Percentiles rank a stretch among this genome's conserved stretches.
Evolutionary conservation across 92 coral and sea anemone genomes (phyloP).

Genomic region (Zoanthus sansibaricus): DNA sequence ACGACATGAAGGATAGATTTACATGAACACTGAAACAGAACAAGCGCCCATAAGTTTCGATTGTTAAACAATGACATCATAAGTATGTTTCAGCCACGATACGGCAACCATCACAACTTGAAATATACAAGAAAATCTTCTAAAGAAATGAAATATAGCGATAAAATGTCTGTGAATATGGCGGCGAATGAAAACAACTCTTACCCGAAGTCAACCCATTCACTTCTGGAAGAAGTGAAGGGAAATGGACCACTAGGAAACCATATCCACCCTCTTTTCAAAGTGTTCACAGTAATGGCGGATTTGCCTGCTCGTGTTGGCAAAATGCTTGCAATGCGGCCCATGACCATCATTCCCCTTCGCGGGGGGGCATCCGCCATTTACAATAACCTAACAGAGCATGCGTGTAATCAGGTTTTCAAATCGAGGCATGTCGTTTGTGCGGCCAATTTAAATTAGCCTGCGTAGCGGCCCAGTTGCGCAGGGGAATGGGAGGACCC

Average conservation of each 20-base stretch:
- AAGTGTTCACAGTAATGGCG: conserved; percentile 96
- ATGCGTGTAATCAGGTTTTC: conserved; percentile 53
- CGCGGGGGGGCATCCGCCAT: conserved; percentile 99
- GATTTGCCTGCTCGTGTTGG: conserved; percentile 97
- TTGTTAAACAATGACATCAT: conserved; percentile 22
- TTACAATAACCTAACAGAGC: conserved; percentile 65
- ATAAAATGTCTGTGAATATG: conserved; percentile 63
- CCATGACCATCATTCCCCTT: conserved; percentile 99
- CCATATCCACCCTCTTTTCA: conserved; percentile 90
- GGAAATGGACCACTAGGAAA: conserved; percentile 69
- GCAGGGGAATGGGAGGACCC: too few species aligned
- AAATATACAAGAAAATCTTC: conserved; percentile 59
- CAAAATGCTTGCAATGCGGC: conserved; percentile 99
- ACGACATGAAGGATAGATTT: conserved; percentile 4
- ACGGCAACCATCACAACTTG: conserved; percentile 42
- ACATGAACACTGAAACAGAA: neutral
- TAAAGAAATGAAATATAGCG: conserved; percentile 67
- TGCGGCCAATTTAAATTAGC: too few species aligned
- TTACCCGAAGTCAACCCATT: conserved; percentile 81
- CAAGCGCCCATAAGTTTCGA: conserved; percentile 17
- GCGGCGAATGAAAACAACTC: conserved; percentile 71
- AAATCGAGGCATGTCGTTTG: conserved; percentile 4
- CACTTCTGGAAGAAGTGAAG: conserved; percentile 66
- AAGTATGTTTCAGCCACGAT: conserved; percentile 1
- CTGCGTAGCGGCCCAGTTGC: too few species aligned